Base-by-base conservation (phyloP, 1,140 invertebrate genomes). In the Heliconius nattereri region DNA sequence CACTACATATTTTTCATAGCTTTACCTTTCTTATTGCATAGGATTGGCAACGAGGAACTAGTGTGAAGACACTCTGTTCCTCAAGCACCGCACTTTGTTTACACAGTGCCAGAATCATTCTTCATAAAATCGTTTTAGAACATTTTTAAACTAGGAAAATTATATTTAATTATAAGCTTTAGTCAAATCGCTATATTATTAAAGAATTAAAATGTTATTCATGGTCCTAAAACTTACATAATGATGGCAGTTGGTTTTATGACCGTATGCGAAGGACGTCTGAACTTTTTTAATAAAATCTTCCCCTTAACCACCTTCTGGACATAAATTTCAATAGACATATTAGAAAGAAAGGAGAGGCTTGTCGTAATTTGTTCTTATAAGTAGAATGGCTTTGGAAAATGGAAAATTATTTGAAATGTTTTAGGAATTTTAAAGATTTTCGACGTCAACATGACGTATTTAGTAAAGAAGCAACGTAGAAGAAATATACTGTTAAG, bases 261-360 rank as follows among this genome's bases (percentile, higher is more conserved):
- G 85, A 84, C 85, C 84, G 78, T 83, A 81, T 83, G 81, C 74
- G 76, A 83, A 78, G 80, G 80, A 79, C 81, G 79, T 71, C 29
- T 45, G 80, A 91, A 91, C 85, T 89, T 91, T 91, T 91, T 90
- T 91, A 89, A 91, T 89, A 89, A 91, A 89, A 90, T 84, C 86
- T 77, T 72, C 84, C 84, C 86, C 85, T 84, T 78, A 84, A 77
- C 80, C 72, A 81, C 81, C 73, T 80, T 82, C 84, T 84, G 83
- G 76, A 81, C 83, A 88, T 89, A 90, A 88, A 89, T 91, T 89
- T 86, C 75, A 81, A 85, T 86, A 85, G 81, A 84, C 82, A 78
- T 75, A 76, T 78, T 82, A 81, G 19, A 83, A 84, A 72, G 83
- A 85, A 89, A 87, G 70, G 26, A 71, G 70, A 35, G 70, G 70